Evolutionary conservation across 1,140 invertebrate species (phyloP).

Genomic region (Drosophila cardini): DNA sequence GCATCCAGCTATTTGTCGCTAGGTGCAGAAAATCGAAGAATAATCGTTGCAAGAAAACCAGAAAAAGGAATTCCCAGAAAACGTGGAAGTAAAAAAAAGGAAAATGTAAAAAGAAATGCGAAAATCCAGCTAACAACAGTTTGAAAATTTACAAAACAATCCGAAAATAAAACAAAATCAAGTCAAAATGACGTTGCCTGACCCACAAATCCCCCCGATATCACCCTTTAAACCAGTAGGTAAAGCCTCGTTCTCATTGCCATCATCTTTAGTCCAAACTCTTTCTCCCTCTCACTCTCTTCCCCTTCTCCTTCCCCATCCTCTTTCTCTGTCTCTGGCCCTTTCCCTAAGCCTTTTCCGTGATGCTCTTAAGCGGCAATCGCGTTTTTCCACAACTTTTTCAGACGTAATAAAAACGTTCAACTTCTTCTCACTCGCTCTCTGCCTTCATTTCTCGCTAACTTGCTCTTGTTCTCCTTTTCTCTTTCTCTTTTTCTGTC

Average conservation of each 20-base stretch:
- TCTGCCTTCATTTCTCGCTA: constrained; percentile 10
- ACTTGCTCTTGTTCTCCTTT: constrained; percentile 1
- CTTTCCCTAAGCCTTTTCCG: constrained; percentile 10
- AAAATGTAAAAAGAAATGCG: constrained; percentile 39
- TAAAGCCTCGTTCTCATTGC: background rate
- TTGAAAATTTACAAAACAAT: constrained; percentile 71
- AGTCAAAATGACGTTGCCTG: constrained; percentile 50
- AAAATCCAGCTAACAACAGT: constrained; percentile 58
- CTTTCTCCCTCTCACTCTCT: too few relatives aligned
- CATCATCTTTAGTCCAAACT: constrained; percentile 26
- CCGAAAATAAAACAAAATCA: constrained; percentile 61
- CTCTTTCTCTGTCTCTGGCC: background rate
- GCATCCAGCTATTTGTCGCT: background rate
- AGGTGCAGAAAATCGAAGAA: background rate
- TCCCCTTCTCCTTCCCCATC: background rate
- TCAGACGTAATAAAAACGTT: constrained; percentile 78
- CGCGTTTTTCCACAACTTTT: constrained; percentile 80
- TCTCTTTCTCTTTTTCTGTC: background rate
- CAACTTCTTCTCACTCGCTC: constrained; percentile 59
- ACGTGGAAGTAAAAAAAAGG: background rate
- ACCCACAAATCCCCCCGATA: background rate
- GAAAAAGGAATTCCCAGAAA: constrained; percentile 1
- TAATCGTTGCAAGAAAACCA: background rate
- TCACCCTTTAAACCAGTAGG: background rate
- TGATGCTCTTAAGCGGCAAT: constrained; percentile 78